phyloP scores from a whole-genome alignment of 2,113 vertebrate genomes.

The Lepidothrix coronata region DNA sequence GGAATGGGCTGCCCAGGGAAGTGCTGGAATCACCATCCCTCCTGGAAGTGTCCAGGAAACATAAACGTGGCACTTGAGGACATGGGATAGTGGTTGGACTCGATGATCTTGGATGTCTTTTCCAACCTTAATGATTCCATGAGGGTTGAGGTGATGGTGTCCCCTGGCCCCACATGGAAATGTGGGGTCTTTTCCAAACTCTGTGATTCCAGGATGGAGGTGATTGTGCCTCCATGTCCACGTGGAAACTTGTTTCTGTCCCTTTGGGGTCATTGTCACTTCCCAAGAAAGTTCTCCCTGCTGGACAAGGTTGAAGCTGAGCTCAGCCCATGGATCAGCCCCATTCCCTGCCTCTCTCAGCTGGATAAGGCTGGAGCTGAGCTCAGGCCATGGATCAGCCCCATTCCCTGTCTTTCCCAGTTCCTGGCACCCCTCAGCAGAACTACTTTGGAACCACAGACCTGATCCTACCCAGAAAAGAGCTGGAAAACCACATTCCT shows the following conservation, averaged over 20 bases:
- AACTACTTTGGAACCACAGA: neutral
- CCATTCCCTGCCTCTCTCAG: neutral
- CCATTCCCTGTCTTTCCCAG: neutral
- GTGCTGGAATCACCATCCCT: neutral
- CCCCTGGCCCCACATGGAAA: neutral
- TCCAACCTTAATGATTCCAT: neutral
- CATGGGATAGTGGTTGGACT: neutral
- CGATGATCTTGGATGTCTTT: neutral
- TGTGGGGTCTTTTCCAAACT: no score
- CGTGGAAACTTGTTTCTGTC: neutral
- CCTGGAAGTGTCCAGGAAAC: fast-evolving
- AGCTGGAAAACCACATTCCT: neutral
- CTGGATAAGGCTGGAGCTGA: neutral
- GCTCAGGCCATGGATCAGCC: neutral
- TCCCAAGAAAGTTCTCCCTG: neutral
- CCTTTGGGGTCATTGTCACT: neutral
- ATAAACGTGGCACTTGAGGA: neutral
- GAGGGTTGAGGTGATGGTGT: neutral
- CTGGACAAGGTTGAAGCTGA: neutral
- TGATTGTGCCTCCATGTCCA: no score
- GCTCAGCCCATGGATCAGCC: neutral
- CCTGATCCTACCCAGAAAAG: neutral
- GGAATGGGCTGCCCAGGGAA: neutral
- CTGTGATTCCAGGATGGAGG: no score
- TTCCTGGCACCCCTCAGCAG: neutral